phyloP scores from a whole-genome alignment of 2,797 vertebrate species.

The Champsocephalus esox region DNA sequence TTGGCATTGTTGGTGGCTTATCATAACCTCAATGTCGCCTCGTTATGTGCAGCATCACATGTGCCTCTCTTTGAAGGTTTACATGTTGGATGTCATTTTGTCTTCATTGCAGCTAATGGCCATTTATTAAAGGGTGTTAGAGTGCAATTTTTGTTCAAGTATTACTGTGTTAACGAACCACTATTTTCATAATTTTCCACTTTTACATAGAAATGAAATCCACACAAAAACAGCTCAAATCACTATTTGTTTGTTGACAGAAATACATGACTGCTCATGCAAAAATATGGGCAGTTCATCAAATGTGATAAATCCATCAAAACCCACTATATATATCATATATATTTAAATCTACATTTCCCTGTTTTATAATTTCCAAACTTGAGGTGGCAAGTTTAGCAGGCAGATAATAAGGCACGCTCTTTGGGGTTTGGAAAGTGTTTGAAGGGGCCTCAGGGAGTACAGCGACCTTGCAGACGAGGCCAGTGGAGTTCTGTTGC shows the following conservation, averaged over 20 bases:
- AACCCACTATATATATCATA: no score
- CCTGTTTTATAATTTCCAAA: constrained; percentile 19
- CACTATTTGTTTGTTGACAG: not conserved
- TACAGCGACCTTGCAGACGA: constrained; percentile 55
- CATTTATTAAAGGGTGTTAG: not conserved
- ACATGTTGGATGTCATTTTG: not conserved
- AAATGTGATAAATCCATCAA: constrained; percentile 3
- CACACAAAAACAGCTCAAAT: not conserved
- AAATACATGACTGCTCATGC: not conserved
- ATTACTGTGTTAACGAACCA: not conserved
- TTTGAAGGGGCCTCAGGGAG: constrained; percentile 43
- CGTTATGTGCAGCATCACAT: not conserved
- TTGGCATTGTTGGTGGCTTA: not conserved
- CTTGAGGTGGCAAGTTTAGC: constrained; percentile 22
- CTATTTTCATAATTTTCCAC: not conserved
- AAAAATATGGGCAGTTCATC: not conserved
- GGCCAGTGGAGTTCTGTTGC: constrained; percentile 51
- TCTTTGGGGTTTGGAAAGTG: constrained; percentile 24
- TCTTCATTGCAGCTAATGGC: not conserved
- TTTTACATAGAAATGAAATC: not conserved
- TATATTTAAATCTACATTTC: not conserved
- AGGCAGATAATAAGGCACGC: constrained; percentile 20
- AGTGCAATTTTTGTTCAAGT: not conserved
- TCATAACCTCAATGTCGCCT: not conserved
- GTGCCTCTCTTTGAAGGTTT: not conserved